Percentiles rank a stretch among this genome's conserved stretches.
These are phyloP conservation scores for Arnoldichthys spilopterus DNA, from an alignment of 2,797 vertebrate species.

Conservation along the genomic window DNA sequence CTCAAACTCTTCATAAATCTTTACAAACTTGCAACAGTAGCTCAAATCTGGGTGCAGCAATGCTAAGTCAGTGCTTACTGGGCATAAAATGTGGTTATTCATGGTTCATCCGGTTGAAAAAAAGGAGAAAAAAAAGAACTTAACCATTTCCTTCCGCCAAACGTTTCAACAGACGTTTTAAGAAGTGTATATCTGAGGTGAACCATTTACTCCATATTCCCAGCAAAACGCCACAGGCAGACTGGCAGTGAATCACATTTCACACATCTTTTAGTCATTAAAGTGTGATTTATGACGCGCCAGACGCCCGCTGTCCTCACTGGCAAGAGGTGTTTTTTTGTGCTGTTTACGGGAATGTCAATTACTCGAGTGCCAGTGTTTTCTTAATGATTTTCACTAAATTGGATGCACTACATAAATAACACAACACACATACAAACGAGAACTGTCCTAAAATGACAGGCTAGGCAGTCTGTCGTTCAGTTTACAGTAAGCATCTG, in stretches of 20 bases:
- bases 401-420: neutral
- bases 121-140: slow-evolving; percentile 18
- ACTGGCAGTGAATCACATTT: slow-evolving; percentile 57
- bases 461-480: neutral
- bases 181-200: slow-evolving; percentile 30
- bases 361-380: slow-evolving; percentile 45
- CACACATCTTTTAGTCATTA: slow-evolving; percentile 62
- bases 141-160: slow-evolving; percentile 43
- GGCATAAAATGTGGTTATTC: slow-evolving; percentile 44
- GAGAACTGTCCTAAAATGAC: neutral
- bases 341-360: slow-evolving; percentile 49
- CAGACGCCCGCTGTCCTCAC: slow-evolving; percentile 37
- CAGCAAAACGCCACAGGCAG: slow-evolving; percentile 33
- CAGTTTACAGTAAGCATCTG: slow-evolving; percentile 20
- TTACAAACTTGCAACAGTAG: neutral
- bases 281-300: slow-evolving; percentile 41
- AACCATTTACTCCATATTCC: slow-evolving; percentile 27
- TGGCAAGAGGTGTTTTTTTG: slow-evolving; percentile 39
- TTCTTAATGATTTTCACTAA: slow-evolving; percentile 19
- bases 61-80: slow-evolving; percentile 37
- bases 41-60: slow-evolving; percentile 4
- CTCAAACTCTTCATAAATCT: neutral
- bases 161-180: slow-evolving; percentile 34
- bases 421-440: neutral
- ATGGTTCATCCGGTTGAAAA: slow-evolving; percentile 15